Evolutionary conservation across 92 coral and sea anemone genomes (phyloP).

Genomic region (Nematostella vectensis): DNA sequence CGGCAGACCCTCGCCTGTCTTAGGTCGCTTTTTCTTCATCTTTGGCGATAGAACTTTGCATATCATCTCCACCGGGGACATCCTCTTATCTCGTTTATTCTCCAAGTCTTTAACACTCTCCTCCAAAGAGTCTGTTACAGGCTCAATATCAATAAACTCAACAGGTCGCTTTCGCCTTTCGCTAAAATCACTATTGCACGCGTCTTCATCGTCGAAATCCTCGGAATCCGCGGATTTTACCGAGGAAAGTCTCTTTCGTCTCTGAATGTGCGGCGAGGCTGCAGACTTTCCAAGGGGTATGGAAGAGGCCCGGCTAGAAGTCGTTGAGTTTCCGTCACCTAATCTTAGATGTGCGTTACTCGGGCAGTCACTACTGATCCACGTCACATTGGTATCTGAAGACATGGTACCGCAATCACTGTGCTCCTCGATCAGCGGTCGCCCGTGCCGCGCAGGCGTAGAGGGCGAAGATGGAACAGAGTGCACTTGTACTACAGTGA

Average conservation of each 20-base stretch:
- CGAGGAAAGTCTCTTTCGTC: slow-evolving; percentile 28
- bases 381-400: slow-evolving; percentile 79
- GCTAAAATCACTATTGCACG: not conserved
- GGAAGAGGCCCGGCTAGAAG: slow-evolving; percentile 72
- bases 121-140: slow-evolving; percentile 1
- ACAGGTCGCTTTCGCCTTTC: slow-evolving; percentile 6
- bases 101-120: slow-evolving; percentile 1
- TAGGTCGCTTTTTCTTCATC: slow-evolving; percentile 59
- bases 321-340: slow-evolving; percentile 70
- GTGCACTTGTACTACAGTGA: slow-evolving; percentile 52
- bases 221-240: slow-evolving; percentile 22
- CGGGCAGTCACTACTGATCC: slow-evolving; percentile 77
- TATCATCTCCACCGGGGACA: slow-evolving; percentile 79
- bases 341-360: slow-evolving; percentile 60
- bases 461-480: slow-evolving; percentile 72
- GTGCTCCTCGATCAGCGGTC: slow-evolving; percentile 55
- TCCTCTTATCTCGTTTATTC: slow-evolving; percentile 37
- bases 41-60: slow-evolving; percentile 72
- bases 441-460: slow-evolving; percentile 33
- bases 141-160: slow-evolving; percentile 6
- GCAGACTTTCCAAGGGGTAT: slow-evolving; percentile 63
- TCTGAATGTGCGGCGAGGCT: slow-evolving; percentile 20
- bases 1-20: slow-evolving; percentile 66
- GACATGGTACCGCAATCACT: slow-evolving; percentile 86
- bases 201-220: slow-evolving; percentile 13